These are phyloP conservation scores for Eilema sororculum DNA, from an alignment of 2,888 invertebrate genomes.

Conservation along the genomic window DNA sequence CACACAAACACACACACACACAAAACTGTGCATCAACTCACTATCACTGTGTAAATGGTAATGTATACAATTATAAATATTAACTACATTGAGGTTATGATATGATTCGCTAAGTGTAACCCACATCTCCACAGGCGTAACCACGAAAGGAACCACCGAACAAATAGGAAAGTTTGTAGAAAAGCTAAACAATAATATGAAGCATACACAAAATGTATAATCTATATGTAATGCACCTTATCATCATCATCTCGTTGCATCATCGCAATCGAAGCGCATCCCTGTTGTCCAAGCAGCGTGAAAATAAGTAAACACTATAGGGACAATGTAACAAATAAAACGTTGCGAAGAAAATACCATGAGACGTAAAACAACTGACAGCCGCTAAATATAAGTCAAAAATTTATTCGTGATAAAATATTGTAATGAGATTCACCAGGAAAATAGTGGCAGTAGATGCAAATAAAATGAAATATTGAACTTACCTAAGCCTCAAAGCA, in stretches of 20 bases:
- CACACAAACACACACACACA: constrained; percentile 3
- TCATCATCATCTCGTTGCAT: constrained; percentile 86
- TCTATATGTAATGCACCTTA: constrained; percentile 73
- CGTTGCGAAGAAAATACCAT: constrained; percentile 58
- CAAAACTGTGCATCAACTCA: constrained; percentile 11
- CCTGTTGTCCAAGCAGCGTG: constrained; percentile 75
- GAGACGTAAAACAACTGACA: constrained; percentile 86
- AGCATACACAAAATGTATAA: constrained; percentile 53
- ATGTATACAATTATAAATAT: not conserved
- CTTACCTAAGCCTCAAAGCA: constrained; percentile 74
- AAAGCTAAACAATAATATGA: constrained; percentile 59
- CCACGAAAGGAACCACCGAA: constrained; percentile 25
- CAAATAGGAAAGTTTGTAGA: constrained; percentile 47
- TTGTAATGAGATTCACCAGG: constrained; percentile 28
- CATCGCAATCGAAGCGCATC: constrained; percentile 77
- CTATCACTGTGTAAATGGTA: not conserved
- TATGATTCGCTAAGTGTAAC: constrained; percentile 41
- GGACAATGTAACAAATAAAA: constrained; percentile 55
- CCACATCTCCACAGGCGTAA: constrained; percentile 23
- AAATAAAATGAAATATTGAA: constrained; percentile 23
- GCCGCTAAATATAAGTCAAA: constrained; percentile 78
- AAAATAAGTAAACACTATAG: constrained; percentile 63
- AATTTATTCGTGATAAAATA: constrained; percentile 60
- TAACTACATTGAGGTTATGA: constrained; percentile 64
- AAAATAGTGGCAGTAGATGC: constrained; percentile 11